A percentile compares a stretch with the other conserved stretches of the same genome.
Conservation (phyloP, 2,888 invertebrate species). For the Sialis lutaria region DNA sequence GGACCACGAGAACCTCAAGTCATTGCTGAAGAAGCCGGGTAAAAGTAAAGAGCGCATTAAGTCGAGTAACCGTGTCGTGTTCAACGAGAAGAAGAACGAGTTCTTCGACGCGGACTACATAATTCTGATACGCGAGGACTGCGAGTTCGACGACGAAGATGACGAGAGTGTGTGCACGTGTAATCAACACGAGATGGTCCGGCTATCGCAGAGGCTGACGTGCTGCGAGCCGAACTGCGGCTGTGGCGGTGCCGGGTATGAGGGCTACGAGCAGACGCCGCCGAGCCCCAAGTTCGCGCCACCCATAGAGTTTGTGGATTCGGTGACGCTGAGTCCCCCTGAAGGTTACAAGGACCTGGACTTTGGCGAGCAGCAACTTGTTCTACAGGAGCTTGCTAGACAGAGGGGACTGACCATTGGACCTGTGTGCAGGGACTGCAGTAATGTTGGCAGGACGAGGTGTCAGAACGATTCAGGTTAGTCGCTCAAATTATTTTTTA, state of each 20-base stretch:
- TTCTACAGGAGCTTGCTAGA: slow-evolving; percentile 32
- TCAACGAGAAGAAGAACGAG: slow-evolving; percentile 77
- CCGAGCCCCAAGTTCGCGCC: slow-evolving; percentile 45
- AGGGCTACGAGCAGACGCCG: slow-evolving; percentile 18
- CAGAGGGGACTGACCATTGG: slow-evolving; percentile 14
- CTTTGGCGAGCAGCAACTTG: slow-evolving; percentile 35
- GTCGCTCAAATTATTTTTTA: slow-evolving; percentile 4
- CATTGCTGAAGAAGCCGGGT: slow-evolving; percentile 59
- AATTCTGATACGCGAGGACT: slow-evolving; percentile 76
- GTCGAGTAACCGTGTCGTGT: slow-evolving; percentile 51
- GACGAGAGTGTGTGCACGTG: slow-evolving; percentile 54
- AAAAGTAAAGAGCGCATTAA: slow-evolving; percentile 33
- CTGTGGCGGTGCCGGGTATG: slow-evolving; percentile 20
- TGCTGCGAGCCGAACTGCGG: slow-evolving; percentile 51
- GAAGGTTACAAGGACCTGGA: slow-evolving; percentile 84
- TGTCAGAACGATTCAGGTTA: slow-evolving; percentile 17
- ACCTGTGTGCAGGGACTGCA: slow-evolving; percentile 25
- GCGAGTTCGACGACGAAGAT: slow-evolving; percentile 65
- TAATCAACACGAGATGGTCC: slow-evolving; percentile 46
- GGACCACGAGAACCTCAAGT: slow-evolving; percentile 45
- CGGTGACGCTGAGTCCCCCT: slow-evolving; percentile 75
- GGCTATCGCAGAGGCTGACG: slow-evolving; percentile 38
- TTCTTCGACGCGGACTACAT: slow-evolving; percentile 88
- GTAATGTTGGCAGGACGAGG: slow-evolving; percentile 17
- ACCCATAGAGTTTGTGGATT: slow-evolving; percentile 55